A percentile compares a stretch with the other conserved stretches of the same genome.
phyloP scores from a whole-genome alignment of 2,113 vertebrate genomes.

The Aegypius monachus region DNA sequence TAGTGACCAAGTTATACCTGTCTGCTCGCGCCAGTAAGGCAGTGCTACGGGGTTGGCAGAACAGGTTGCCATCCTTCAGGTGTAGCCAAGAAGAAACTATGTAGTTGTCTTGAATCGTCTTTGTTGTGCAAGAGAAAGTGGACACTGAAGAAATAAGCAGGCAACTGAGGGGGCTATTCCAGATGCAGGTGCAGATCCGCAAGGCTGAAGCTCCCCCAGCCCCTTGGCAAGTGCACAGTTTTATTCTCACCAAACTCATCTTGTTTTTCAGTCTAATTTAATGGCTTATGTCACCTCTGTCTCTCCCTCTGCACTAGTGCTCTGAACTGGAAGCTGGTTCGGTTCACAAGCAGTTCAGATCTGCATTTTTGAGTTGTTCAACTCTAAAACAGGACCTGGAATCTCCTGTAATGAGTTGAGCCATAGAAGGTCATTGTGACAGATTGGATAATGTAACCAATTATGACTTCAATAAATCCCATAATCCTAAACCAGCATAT shows the following conservation, averaged over 20 bases:
- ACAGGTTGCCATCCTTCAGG: neutral
- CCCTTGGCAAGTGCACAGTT: neutral
- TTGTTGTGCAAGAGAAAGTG: neutral
- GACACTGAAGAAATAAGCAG: neutral
- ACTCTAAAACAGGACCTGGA: neutral
- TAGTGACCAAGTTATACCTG: neutral
- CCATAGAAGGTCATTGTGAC: neutral
- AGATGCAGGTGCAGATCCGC: neutral
- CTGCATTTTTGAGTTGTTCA: neutral
- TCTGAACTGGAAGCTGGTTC: neutral
- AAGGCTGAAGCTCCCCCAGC: neutral
- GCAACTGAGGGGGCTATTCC: neutral
- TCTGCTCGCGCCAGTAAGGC: neutral
- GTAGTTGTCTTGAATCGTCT: neutral
- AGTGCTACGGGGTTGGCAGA: neutral
- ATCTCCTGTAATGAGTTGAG: neutral
- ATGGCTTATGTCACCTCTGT: neutral
- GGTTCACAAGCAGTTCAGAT: neutral
- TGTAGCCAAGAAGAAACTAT: too few species aligned
- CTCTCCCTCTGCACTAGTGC: neutral
- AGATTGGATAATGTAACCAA: neutral
- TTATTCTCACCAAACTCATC: neutral
- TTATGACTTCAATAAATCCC: neutral
- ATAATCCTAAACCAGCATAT: neutral
- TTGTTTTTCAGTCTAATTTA: neutral